Conservation (phyloP, 1,140 invertebrate species). For the Ptiloglossa arizonensis region DNA sequence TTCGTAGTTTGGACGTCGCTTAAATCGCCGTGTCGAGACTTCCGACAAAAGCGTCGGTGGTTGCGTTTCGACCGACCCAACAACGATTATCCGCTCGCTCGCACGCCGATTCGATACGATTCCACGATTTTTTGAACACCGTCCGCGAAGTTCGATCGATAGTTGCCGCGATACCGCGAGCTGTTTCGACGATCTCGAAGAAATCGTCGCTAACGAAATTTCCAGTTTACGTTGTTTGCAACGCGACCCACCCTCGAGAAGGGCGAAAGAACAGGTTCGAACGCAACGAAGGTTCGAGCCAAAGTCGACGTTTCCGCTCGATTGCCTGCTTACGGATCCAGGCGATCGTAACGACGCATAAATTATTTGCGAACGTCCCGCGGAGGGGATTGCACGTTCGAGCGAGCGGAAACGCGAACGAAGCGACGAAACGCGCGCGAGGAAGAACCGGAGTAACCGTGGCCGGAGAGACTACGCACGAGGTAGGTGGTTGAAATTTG, state of each 20-base stretch:
- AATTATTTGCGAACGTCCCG: conserved; percentile 4
- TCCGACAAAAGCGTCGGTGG: conserved; percentile 19
- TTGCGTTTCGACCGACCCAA: background rate
- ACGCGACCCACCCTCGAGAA: background rate
- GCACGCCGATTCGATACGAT: conserved; percentile 6
- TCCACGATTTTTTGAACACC: too few relatives aligned
- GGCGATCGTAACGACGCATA: conserved; percentile 15
- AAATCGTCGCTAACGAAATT: background rate
- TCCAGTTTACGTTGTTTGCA: background rate
- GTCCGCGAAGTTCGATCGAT: too few relatives aligned
- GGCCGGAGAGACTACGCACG: background rate
- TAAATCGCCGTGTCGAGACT: conserved; percentile 56
- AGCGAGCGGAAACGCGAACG: conserved; percentile 8
- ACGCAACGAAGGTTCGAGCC: background rate
- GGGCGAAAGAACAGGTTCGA: background rate
- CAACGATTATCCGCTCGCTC: conserved; percentile 42
- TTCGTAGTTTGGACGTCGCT: conserved; percentile 59
- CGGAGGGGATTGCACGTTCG: conserved; percentile 17
- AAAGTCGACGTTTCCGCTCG: background rate
- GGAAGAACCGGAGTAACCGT: background rate
- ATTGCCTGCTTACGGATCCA: background rate
- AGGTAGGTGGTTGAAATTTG: conserved; percentile 32
- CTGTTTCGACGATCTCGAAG: background rate
- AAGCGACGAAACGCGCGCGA: background rate
- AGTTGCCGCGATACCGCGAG: background rate